phyloP scores from a whole-genome alignment of 2,888 invertebrate species.

The Nowickia ferox region DNA sequence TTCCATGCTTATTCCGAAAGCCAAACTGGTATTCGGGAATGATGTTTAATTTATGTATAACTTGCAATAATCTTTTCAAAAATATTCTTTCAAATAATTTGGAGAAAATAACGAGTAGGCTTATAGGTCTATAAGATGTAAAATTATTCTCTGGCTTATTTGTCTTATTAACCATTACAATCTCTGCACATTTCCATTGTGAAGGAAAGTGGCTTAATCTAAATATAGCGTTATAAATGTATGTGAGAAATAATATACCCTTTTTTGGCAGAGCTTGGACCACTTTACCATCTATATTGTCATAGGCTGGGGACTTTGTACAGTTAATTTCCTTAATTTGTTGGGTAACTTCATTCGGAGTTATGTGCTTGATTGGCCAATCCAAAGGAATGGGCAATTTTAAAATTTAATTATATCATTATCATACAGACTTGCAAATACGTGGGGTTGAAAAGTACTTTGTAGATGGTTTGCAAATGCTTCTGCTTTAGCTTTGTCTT shows the following conservation, averaged over 20 bases:
- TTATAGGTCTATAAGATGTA: background rate
- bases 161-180: background rate
- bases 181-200: constrained; percentile 3
- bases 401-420: background rate
- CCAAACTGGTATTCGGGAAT: background rate
- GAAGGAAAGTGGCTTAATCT: background rate
- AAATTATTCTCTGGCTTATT: background rate
- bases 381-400: background rate
- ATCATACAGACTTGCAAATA: background rate
- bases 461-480: constrained; percentile 17
- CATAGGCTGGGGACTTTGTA: constrained; percentile 27
- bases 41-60: background rate
- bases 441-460: background rate
- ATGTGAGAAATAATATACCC: constrained; percentile 17
- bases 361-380: background rate
- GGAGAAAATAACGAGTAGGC: background rate
- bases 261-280: constrained; percentile 35
- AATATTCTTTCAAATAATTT: background rate
- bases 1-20: background rate
- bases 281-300: constrained; percentile 41
- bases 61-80: background rate
- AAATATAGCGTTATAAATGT: background rate
- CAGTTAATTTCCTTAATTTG: constrained; percentile 24
- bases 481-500: constrained; percentile 11
- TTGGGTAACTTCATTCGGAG: constrained; percentile 10